Evolutionary conservation across 2,888 invertebrate species (phyloP).

Genomic region (Herminia tarsipennalis): DNA sequence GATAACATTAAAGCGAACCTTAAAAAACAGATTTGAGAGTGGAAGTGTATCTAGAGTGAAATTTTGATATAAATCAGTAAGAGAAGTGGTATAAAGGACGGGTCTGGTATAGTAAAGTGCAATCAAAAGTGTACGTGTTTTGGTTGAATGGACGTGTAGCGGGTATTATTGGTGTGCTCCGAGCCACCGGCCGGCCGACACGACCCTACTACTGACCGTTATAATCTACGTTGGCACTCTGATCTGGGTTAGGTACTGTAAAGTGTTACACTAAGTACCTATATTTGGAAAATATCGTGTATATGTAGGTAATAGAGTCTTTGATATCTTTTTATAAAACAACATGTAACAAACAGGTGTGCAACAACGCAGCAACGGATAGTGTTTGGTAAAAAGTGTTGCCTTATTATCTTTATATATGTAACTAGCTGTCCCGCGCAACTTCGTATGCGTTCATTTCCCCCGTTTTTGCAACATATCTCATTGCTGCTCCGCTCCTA

Average conservation of each 20-base stretch:
- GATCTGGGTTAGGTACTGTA: slow-evolving; percentile 1
- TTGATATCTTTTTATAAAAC: no score
- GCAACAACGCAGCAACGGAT: no score
- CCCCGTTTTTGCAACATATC: no score
- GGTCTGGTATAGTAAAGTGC: slow-evolving; percentile 25
- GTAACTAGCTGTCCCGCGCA: no score
- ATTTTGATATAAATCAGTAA: slow-evolving; percentile 12
- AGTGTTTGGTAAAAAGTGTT: no score
- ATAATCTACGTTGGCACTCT: slow-evolving; percentile 16
- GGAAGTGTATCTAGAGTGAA: slow-evolving; percentile 11
- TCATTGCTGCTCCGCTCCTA: no score
- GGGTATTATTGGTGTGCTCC: slow-evolving; percentile 8
- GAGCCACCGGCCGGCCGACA: slow-evolving; percentile 1
- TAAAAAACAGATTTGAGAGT: background rate
- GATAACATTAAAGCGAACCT: background rate
- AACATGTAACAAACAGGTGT: no score
- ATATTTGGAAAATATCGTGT: no score
- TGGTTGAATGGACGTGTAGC: slow-evolving; percentile 30
- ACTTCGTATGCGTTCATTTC: no score
- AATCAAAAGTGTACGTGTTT: slow-evolving; percentile 49
- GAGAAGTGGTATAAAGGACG: slow-evolving; percentile 3
- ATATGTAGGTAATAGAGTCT: no score
- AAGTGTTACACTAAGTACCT: no score
- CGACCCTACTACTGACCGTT: background rate
- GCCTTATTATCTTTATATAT: no score